These are phyloP conservation scores for Poecilia gillii DNA, from an alignment of 2,797 vertebrate genomes.

Conservation along the genomic window DNA sequence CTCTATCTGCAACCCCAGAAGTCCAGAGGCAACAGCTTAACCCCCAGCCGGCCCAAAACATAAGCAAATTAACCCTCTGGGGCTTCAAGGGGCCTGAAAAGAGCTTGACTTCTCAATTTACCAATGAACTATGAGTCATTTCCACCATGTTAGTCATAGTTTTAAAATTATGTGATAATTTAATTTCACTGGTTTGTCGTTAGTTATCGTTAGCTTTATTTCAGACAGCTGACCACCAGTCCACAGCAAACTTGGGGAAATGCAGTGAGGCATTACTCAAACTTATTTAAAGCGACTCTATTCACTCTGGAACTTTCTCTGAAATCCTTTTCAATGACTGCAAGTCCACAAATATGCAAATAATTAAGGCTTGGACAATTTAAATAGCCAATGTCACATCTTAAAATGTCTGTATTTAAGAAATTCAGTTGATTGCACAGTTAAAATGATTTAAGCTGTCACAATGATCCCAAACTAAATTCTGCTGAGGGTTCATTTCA, in stretches of 20 bases:
- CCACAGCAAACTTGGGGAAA: not conserved
- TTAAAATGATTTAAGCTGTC: not conserved
- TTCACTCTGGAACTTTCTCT: not conserved
- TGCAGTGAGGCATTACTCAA: not conserved
- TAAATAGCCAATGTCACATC: not conserved
- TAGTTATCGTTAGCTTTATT: not conserved
- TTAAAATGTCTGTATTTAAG: not conserved
- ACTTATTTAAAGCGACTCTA: not conserved
- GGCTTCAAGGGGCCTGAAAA: not conserved
- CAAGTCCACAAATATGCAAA: not conserved
- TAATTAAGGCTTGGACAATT: not conserved
- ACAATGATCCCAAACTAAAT: not conserved
- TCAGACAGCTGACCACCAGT: not conserved
- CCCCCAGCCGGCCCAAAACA: not conserved
- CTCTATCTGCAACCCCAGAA: not conserved
- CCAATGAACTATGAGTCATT: not conserved
- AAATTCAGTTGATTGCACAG: not conserved
- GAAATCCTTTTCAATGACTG: not conserved
- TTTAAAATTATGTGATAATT: not conserved
- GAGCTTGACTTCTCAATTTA: not conserved
- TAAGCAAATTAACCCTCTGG: not conserved
- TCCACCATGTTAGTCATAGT: not conserved
- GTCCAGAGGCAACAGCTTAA: slow-evolving; percentile 6
- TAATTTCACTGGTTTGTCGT: not conserved
- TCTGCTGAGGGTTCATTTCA: not conserved